Percentiles rank a stretch among this genome's conserved stretches.
Evolutionary conservation across 2,797 vertebrate genomes (phyloP).

Genomic region (Gymnoscopelus microlampas): DNA sequence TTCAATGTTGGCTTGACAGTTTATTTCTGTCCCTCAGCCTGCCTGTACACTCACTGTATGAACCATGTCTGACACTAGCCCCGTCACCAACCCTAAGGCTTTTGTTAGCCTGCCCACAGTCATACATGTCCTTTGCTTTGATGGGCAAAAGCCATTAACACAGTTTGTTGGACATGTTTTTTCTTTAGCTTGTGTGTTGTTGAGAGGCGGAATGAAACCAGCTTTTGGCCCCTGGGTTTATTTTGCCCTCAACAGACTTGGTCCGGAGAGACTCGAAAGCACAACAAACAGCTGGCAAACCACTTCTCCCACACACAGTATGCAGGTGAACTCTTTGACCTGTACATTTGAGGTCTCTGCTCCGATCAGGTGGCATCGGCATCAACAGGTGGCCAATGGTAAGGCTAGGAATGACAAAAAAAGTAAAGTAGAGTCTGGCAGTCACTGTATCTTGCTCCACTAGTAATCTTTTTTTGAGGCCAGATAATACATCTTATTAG

Average conservation of each 20-base stretch:
- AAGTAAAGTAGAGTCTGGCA: no score
- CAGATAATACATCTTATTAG: conserved; percentile 2
- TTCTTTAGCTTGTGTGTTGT: not conserved
- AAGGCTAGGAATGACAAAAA: not conserved
- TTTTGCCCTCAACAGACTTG: not conserved
- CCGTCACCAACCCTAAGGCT: conserved; percentile 12
- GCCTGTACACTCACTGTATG: conserved; percentile 9
- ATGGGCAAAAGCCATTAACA: conserved; percentile 3
- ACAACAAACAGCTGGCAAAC: not conserved
- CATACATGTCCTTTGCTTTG: conserved; percentile 10
- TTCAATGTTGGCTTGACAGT: conserved; percentile 42
- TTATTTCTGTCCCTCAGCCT: conserved; percentile 33
- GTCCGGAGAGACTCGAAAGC: not conserved
- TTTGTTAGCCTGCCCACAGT: conserved; percentile 17
- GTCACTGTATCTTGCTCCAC: no score
- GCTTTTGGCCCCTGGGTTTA: not conserved
- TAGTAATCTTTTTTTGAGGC: no score
- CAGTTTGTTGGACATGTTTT: not conserved
- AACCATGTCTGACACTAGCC: conserved; percentile 31
- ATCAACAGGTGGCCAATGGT: conserved; percentile 24
- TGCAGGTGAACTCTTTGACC: conserved; percentile 10
- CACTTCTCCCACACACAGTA: not conserved
- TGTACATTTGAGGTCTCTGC: not conserved
- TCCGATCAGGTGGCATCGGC: not conserved
- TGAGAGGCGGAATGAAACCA: not conserved